A percentile compares a stretch with the other conserved stretches of the same genome.
Conservation (phyloP, 2,888 invertebrate species). For the Epiblema foenella region DNA sequence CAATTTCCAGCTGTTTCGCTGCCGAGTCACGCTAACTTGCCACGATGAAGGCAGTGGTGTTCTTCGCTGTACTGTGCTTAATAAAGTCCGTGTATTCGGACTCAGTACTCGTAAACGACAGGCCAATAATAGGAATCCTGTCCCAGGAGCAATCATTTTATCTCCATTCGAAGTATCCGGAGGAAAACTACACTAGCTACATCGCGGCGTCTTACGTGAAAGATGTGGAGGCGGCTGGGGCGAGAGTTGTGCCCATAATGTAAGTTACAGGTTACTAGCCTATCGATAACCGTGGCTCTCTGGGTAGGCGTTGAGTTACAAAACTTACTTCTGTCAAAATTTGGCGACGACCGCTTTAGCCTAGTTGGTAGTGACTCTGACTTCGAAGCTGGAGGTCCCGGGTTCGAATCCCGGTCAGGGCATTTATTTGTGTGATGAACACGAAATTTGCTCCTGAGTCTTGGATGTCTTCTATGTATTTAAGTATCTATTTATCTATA, state of each 20-base stretch:
- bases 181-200: slow-evolving; percentile 87
- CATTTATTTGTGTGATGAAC: too few relatives aligned
- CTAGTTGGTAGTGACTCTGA: too few relatives aligned
- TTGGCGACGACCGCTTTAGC: too few relatives aligned
- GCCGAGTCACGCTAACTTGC: slow-evolving; percentile 29
- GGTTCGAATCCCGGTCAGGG: too few relatives aligned
- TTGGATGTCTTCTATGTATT: too few relatives aligned
- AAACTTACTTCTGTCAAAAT: too few relatives aligned
- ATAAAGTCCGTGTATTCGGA: slow-evolving; percentile 64
- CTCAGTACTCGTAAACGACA: slow-evolving; percentile 62
- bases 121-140: slow-evolving; percentile 89
- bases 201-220: slow-evolving; percentile 96
- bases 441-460: too few relatives aligned
- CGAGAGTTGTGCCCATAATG: slow-evolving; percentile 93
- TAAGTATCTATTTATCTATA: too few relatives aligned
- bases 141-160: slow-evolving; percentile 87
- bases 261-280: slow-evolving; percentile 68
- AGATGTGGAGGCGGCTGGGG: slow-evolving; percentile 93
- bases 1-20: neutral
- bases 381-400: too few relatives aligned
- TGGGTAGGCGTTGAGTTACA: too few relatives aligned
- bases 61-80: slow-evolving; percentile 61
- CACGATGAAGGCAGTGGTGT: slow-evolving; percentile 64
- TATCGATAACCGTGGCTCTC: too few relatives aligned
- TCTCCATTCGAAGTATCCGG: slow-evolving; percentile 80